Evolutionary conservation across 2,797 vertebrate genomes (phyloP).

Genomic region (Falco naumanni): DNA sequence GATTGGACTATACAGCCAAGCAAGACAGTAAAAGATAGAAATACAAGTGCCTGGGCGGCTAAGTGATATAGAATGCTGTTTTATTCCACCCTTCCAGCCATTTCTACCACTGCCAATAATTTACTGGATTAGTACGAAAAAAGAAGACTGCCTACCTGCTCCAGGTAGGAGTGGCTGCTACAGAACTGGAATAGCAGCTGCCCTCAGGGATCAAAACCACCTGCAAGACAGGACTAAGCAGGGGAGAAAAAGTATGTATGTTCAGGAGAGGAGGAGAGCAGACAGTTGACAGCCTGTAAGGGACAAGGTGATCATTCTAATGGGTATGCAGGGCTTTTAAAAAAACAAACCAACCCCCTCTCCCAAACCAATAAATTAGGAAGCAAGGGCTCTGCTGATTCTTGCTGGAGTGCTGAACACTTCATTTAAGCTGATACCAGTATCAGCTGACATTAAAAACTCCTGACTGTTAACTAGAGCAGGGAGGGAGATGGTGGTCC

Average conservation of each 20-base stretch:
- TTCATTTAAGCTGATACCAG: background rate
- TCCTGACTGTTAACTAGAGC: fast-evolving
- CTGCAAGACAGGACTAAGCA: background rate
- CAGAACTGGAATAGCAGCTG: background rate
- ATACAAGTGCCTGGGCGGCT: background rate
- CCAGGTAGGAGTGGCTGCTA: background rate
- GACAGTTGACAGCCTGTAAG: background rate
- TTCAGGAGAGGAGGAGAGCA: background rate
- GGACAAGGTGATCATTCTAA: background rate
- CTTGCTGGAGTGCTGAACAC: background rate
- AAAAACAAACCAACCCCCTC: background rate
- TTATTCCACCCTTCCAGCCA: background rate
- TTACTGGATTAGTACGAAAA: background rate
- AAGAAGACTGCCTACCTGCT: background rate
- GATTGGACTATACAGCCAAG: background rate
- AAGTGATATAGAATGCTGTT: background rate
- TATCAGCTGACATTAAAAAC: background rate
- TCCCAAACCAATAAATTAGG: background rate
- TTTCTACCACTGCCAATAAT: background rate
- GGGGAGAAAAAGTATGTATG: background rate
- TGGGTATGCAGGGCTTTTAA: background rate
- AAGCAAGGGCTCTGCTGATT: background rate
- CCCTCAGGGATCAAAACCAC: background rate
- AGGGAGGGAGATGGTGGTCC: background rate
- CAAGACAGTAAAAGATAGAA: background rate